Conservation (phyloP, 2,113 vertebrate genomes). For the Struthidea cinerea region DNA sequence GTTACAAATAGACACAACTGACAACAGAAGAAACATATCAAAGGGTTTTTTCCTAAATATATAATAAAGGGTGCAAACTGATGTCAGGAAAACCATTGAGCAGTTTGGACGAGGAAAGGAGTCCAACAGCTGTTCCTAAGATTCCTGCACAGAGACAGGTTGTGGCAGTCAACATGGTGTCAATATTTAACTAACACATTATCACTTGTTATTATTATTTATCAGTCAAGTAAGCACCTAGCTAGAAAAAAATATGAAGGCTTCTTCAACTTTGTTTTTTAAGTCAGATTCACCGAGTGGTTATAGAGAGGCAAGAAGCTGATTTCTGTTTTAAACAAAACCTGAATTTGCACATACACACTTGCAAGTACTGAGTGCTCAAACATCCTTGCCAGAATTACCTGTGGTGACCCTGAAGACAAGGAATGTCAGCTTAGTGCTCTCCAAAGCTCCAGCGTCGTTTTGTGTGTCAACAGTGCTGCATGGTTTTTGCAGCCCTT, state of each 20-base stretch:
- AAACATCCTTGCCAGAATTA: background rate
- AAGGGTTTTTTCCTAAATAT: background rate
- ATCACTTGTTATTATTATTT: slow-evolving; percentile 5
- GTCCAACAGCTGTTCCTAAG: background rate
- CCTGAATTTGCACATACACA: background rate
- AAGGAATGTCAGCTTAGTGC: background rate
- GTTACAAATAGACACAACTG: background rate
- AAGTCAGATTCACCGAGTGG: background rate
- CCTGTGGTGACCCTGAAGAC: background rate
- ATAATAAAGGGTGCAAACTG: background rate
- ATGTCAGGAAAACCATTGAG: background rate
- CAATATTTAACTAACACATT: slow-evolving; percentile 27
- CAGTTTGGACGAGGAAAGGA: background rate
- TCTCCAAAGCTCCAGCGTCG: background rate
- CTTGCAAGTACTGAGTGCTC: background rate
- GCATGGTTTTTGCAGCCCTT: background rate
- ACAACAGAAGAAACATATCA: background rate
- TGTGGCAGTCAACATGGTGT: background rate
- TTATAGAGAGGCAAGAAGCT: background rate
- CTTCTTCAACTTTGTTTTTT: background rate
- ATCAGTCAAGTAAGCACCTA: background rate
- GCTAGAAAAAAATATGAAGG: background rate
- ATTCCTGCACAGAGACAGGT: background rate
- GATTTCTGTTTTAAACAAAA: background rate
- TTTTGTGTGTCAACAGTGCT: background rate